Conservation (phyloP, 1,140 invertebrate genomes). For the Drusus annulatus region DNA sequence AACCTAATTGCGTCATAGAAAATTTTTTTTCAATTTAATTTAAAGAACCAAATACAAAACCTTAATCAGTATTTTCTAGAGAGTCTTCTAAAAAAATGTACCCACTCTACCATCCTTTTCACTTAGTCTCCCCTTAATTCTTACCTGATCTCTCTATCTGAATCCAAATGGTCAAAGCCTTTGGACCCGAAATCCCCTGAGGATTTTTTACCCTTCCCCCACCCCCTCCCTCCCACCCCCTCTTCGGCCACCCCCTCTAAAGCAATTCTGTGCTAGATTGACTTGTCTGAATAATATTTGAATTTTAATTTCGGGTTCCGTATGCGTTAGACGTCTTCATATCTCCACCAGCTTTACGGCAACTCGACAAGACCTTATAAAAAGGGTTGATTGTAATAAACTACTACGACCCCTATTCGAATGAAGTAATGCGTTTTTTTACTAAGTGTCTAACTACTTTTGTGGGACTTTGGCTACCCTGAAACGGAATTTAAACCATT, state of each 20-base stretch:
- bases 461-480: no score
- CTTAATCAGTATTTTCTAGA: no score
- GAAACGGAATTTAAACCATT: background rate
- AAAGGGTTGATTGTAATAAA: no score
- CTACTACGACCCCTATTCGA: no score
- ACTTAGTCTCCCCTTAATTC: background rate
- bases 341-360: no score
- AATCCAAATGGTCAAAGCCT: slow-evolving; percentile 12
- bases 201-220: background rate
- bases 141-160: slow-evolving; percentile 6
- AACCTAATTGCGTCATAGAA: no score
- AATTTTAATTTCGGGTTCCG: slow-evolving; percentile 68
- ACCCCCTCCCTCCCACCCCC: background rate
- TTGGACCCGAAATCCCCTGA: background rate
- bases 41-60: no score
- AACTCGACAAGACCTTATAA: no score
- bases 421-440: no score
- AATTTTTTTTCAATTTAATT: no score
- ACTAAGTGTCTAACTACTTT: background rate
- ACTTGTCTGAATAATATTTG: slow-evolving; percentile 72
- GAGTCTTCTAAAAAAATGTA: no score
- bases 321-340: no score
- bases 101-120: background rate
- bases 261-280: slow-evolving; percentile 63
- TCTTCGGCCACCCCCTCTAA: background rate